Evolutionary conservation across 1,140 invertebrate species (phyloP).

Genomic region (Scaptomyza pallida): DNA sequence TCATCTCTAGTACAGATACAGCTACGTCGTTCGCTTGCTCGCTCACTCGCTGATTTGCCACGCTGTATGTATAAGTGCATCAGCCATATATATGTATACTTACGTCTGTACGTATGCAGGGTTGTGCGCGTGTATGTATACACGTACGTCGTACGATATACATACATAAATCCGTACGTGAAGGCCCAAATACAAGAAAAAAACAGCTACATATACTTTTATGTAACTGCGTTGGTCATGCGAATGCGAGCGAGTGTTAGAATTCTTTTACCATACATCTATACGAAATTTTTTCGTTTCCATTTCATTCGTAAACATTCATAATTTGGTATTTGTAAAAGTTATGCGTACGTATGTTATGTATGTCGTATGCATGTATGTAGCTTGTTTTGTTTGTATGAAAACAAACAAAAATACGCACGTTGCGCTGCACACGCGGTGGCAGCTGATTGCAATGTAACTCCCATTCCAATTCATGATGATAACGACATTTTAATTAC

Average conservation of each 20-base stretch:
- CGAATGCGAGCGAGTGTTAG: conserved; percentile 75
- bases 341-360: conserved; percentile 62
- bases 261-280: conserved; percentile 79
- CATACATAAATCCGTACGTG: conserved; percentile 50
- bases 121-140: conserved; percentile 69
- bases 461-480: conserved; percentile 5
- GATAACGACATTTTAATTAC: conserved; percentile 29
- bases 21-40: conserved; percentile 57
- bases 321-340: conserved; percentile 81
- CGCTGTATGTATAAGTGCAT: conserved; percentile 59
- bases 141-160: conserved; percentile 45
- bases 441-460: conserved; percentile 41
- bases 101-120: conserved; percentile 36
- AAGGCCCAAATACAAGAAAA: conserved; percentile 54
- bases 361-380: conserved; percentile 51
- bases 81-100: conserved; percentile 35
- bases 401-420: conserved; percentile 51
- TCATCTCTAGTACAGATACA: conserved; percentile 55
- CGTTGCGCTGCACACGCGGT: conserved; percentile 41
- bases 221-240: conserved; percentile 76
- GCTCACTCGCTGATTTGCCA: conserved; percentile 69
- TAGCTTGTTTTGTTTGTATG: conserved; percentile 32
- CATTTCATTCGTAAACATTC: conserved; percentile 83
- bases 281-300: conserved; percentile 77
- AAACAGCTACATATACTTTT: conserved; percentile 63